Evolutionary conservation across 2,888 invertebrate species (phyloP), one percentile per base, ranked within the genome.

Genomic region (Smittia aterrima): DNA sequence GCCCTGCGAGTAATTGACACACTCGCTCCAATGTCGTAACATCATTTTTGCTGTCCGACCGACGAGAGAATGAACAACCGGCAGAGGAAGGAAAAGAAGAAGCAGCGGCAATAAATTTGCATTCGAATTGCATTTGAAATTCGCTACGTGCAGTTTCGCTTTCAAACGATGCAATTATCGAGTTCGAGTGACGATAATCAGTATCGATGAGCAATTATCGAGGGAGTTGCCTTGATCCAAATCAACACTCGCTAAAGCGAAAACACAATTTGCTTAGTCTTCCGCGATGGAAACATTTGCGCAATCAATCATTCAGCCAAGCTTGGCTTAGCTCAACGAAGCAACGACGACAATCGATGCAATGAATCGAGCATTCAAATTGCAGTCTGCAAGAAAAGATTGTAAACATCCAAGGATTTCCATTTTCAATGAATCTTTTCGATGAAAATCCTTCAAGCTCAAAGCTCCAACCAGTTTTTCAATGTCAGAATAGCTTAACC

Each of bases 1-100:
- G 47, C 47, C 47, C 47, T 66, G 41, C 18, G 13, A 22, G 41
- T 47, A 67, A 67, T 67, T 67, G 67, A 41, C 67, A 67, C 67
- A 67, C 11, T 47, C 2, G 4, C 11, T 47, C 3, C 47, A 47
- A 16, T 16, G 47, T 47, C 47, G 16, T 47, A 47, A 47, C 16
- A 20, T 38, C 38, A 16, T 11, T 32, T 66, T 66, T 66, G 3
- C 25, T 64, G 22, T 66, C 9, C 47, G 11, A 47, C 11, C 47
- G 16, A 11, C 47, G 47, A 47, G 16, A 13, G 16, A 47, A 16
- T 2, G 3, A 16, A 38, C 4, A 38, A 38, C 6, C 4, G 9
- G 38, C 6, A 38, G 38, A 38, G 9, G 38, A 38, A 38, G 38
- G 9, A 38, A 9, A 38, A 38, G 38, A 38, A 38, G 38, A 38